phyloP scores from a whole-genome alignment of 2,797 vertebrate species.

The Myiotriccus ornatus region DNA sequence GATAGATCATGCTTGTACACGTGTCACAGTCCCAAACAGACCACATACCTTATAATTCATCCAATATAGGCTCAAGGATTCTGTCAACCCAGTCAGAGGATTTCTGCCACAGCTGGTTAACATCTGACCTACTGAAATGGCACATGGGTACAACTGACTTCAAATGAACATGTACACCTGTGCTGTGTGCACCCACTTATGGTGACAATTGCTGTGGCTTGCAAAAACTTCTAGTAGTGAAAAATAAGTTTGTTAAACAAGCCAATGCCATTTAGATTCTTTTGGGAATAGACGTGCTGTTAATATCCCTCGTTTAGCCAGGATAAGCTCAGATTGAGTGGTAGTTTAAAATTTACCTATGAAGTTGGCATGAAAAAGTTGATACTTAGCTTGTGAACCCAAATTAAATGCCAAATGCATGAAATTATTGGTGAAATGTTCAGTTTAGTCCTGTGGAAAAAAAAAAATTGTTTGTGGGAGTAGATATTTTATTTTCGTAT shows the following conservation, averaged over 20 bases:
- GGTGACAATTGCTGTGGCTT: background rate
- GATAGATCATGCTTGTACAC: background rate
- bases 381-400: background rate
- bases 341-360: background rate
- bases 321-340: background rate
- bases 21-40: background rate
- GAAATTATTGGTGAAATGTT: background rate
- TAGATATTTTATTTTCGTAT: background rate
- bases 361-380: background rate
- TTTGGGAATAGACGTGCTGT: background rate
- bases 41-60: background rate
- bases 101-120: background rate
- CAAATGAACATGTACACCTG: background rate
- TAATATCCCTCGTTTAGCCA: background rate
- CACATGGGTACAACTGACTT: background rate
- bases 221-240: background rate
- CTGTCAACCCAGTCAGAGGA: background rate
- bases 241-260: background rate
- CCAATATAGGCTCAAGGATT: background rate
- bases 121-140: background rate
- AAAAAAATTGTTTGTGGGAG: background rate
- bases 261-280: background rate
- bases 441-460: background rate
- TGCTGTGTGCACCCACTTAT: background rate
- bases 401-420: background rate